Percentiles rank a stretch among this genome's conserved stretches.
Conservation (phyloP, 2,888 invertebrate species). For the Stenotaenia linearis region DNA sequence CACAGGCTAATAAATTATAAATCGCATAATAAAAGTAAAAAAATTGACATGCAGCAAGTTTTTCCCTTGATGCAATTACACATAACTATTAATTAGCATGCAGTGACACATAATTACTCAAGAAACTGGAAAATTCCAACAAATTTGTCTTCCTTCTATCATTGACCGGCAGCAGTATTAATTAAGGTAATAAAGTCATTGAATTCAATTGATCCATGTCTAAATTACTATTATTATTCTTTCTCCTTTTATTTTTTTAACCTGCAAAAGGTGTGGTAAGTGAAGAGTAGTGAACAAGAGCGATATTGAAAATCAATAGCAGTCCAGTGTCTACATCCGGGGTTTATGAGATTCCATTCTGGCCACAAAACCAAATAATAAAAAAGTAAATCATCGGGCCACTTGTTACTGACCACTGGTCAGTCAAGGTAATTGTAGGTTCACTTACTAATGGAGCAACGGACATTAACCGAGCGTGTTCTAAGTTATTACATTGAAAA, state of each 20-base stretch:
- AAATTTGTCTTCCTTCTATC: too few relatives aligned
- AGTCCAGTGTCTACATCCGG: conserved; percentile 9
- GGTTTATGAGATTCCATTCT: neutral
- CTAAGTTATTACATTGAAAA: neutral
- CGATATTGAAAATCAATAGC: conserved; percentile 5
- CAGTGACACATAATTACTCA: too few relatives aligned
- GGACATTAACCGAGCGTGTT: neutral
- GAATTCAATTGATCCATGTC: too few relatives aligned
- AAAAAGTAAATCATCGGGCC: neutral
- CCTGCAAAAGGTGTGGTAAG: neutral
- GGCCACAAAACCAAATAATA: neutral
- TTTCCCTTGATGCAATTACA: too few relatives aligned
- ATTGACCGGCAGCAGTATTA: too few relatives aligned
- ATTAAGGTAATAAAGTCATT: too few relatives aligned
- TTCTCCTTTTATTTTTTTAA: neutral
- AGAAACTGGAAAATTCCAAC: too few relatives aligned
- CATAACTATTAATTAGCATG: too few relatives aligned
- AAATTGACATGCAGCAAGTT: too few relatives aligned
- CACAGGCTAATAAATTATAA: too few relatives aligned
- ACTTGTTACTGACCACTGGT: neutral
- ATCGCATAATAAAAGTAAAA: too few relatives aligned
- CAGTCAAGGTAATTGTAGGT: neutral
- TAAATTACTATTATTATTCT: neutral
- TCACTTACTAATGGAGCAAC: neutral
- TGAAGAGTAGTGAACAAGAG: neutral